Evolutionary conservation across 2,797 vertebrate species (phyloP), one percentile per base, ranked within the genome.

Genomic region (Phrynocephalus guinanensis): DNA sequence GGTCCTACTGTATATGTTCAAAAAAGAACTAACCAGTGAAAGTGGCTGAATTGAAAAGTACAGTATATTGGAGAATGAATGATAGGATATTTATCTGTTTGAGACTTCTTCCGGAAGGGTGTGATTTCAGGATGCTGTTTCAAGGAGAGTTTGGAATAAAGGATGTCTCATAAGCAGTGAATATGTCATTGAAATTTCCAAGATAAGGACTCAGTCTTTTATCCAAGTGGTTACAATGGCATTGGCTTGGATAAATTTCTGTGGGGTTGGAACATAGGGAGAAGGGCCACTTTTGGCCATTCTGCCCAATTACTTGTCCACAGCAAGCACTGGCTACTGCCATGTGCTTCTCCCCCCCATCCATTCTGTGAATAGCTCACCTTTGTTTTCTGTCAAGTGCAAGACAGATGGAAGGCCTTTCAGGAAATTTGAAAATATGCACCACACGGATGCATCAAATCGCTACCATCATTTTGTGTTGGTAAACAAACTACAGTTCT

Each of bases 401-500:
- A 22, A 77, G 28, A 38, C 16, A 73, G 68, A 66, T 9, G 1
- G 26, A 66, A 75, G 26, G 6, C 22, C 68, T 52, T 80, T 72
- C 16, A 83, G 52, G 30, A 56, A 70, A 56, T 15, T 20, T 24
- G 52, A 26, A 72, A 60, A 26, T 3, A 1, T 26, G 8, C 7
- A 1, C 9, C 44, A 73, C 9, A 28, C 82, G 10, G 68, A 83
- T 85, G 82, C 78, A 80, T 1, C 1, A n/a, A 15, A 16, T 22
- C 83, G n/a, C 30, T 20, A 67, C 15, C 38, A 22, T 84, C 16
- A 79, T 56, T 72, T 87, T 16, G 50, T 73, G 26, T 22, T 50
- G n/a, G 2, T 83, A 75, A 90, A 83, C 10, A 83, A 1, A 79
- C 82, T 90, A 50, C 2, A 70, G 6, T 87, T 66, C 52, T 86